Conservation (phyloP, 2,797 vertebrate genomes). For the Micrastur ruficollis region DNA sequence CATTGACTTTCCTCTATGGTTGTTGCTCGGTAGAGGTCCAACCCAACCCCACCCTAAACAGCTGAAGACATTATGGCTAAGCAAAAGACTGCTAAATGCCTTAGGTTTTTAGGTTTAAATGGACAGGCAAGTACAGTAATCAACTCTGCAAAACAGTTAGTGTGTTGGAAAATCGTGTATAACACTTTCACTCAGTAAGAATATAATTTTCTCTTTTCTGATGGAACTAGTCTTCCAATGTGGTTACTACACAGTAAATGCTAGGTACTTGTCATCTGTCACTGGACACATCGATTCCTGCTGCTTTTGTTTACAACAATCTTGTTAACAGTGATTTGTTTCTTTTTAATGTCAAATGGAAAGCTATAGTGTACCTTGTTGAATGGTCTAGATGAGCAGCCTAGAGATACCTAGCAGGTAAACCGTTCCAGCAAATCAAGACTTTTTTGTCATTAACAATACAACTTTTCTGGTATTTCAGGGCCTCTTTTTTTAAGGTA, state of each 20-base stretch:
- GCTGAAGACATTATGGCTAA: fast-evolving
- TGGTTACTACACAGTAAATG: neutral
- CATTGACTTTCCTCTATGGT: neutral
- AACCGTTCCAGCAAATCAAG: neutral
- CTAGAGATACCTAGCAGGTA: neutral
- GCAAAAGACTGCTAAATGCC: neutral
- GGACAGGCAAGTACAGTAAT: neutral
- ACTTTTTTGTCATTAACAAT: neutral
- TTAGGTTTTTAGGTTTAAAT: neutral
- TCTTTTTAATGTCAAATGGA: neutral
- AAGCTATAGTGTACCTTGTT: neutral
- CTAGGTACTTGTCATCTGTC: neutral
- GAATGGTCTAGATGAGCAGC: neutral
- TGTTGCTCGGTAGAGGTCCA: neutral
- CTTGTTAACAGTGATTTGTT: neutral
- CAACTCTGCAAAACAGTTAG: neutral
- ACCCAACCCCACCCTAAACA: neutral
- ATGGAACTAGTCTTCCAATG: neutral
- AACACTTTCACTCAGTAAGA: neutral
- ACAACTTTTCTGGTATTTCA: neutral
- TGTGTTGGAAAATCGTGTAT: neutral
- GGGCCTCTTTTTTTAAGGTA: neutral
- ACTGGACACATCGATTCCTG: neutral
- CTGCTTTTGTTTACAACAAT: neutral
- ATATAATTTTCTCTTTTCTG: neutral